Evolutionary conservation across 2,113 vertebrate genomes (phyloP).

Genomic region (Redunca redunca): DNA sequence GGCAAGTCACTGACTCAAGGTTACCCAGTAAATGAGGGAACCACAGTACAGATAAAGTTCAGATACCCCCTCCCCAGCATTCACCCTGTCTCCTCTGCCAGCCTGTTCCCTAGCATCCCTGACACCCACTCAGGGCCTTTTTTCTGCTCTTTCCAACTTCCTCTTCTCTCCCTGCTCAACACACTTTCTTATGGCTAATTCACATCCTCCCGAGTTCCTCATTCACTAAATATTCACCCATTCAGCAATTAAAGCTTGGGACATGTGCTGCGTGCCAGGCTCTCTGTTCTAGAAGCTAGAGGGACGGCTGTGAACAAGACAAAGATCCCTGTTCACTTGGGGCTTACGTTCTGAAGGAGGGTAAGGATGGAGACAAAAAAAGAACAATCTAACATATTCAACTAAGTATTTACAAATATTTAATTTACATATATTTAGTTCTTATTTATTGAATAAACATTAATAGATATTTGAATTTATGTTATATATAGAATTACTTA

Average conservation of each 20-base stretch:
- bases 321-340: neutral
- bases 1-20: neutral
- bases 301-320: neutral
- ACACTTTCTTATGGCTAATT: neutral
- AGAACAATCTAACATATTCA: neutral
- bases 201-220: neutral
- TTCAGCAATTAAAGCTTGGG: neutral
- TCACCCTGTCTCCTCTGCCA: neutral
- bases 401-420: neutral
- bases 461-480: neutral
- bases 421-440: neutral
- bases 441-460: neutral
- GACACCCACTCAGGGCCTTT: neutral
- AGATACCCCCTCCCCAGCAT: neutral
- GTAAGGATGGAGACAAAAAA: neutral
- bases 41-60: neutral
- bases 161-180: neutral
- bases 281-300: neutral
- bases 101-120: neutral
- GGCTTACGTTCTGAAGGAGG: neutral
- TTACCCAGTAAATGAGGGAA: neutral
- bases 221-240: neutral
- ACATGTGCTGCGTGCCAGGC: neutral
- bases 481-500: neutral
- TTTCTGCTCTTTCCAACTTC: neutral